Evolutionary conservation across 2,797 vertebrate species (phyloP).

Genomic region (Aplochiton taeniatus): DNA sequence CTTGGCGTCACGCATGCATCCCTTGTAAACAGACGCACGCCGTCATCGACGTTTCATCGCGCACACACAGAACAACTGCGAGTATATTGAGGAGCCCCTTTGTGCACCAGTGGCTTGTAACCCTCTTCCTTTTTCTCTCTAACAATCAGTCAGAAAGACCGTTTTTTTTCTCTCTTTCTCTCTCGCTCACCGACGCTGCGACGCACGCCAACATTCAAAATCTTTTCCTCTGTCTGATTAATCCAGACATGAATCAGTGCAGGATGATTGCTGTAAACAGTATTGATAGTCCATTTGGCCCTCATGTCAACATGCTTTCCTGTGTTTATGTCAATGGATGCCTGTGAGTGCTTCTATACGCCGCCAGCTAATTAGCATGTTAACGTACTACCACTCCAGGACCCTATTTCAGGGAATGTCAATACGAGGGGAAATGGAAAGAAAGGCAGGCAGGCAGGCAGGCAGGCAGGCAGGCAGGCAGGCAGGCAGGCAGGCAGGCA

Average conservation of each 20-base stretch:
- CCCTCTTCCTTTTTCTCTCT: background rate
- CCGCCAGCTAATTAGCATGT: constrained; percentile 61
- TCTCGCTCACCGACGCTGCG: background rate
- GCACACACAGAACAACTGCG: too few species aligned
- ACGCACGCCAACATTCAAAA: constrained; percentile 8
- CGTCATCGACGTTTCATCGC: too few species aligned
- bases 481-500: too few species aligned
- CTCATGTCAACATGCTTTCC: constrained; percentile 52
- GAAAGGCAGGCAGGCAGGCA: background rate
- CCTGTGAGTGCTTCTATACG: constrained; percentile 39
- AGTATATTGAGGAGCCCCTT: too few species aligned
- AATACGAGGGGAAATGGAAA: background rate
- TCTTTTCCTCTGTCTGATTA: constrained; percentile 61
- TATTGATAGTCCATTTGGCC: constrained; percentile 52
- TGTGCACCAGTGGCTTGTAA: too few species aligned
- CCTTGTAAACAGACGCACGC: too few species aligned
- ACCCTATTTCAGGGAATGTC: constrained; percentile 26
- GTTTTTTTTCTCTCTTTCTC: too few species aligned
- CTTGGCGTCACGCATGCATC: too few species aligned
- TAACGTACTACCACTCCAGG: constrained; percentile 19
- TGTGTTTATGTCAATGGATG: constrained; percentile 63
- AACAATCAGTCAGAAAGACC: too few species aligned
- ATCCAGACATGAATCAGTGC: constrained; percentile 69
- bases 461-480: constrained; percentile 9
- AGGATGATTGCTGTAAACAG: constrained; percentile 68